These are phyloP conservation scores for Lepidiolamprologus cunningtoni DNA, from an alignment of 2,113 vertebrate genomes.

Conservation along the genomic window DNA sequence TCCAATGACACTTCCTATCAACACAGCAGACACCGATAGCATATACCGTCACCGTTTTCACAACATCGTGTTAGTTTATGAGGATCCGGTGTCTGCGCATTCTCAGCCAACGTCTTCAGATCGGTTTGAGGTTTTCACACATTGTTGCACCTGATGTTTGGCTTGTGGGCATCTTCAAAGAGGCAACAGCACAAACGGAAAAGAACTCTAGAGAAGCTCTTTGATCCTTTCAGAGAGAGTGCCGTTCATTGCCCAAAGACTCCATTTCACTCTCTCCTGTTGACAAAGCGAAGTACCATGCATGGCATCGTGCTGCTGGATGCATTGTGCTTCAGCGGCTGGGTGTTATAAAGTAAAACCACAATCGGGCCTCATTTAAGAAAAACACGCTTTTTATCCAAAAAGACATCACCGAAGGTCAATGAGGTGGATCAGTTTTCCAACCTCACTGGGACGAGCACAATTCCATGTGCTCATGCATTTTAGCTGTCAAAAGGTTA, in stretches of 20 bases:
- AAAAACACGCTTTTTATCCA: conserved; percentile 7
- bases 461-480: conserved; percentile 14
- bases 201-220: conserved; percentile 7
- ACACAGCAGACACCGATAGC: conserved; percentile 48
- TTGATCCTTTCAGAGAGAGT: conserved; percentile 26
- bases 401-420: conserved; percentile 6
- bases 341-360: conserved; percentile 8
- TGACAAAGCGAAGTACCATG: neutral
- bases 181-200: conserved; percentile 7
- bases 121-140: conserved; percentile 21
- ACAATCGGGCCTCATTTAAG: conserved; percentile 18
- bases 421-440: conserved; percentile 30
- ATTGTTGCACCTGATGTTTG: conserved; percentile 28
- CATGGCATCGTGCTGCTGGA: neutral
- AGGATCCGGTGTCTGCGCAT: conserved; percentile 23
- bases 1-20: conserved; percentile 72
- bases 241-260: neutral
- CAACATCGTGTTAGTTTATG: conserved; percentile 45
- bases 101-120: conserved; percentile 9
- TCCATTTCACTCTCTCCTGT: conserved; percentile 33
- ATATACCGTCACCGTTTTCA: conserved; percentile 53
- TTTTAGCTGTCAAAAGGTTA: conserved; percentile 24
- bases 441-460: neutral
- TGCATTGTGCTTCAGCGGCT: neutral
- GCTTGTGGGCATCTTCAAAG: conserved; percentile 33